A percentile compares a stretch with the other conserved stretches of the same genome.
phyloP scores from a whole-genome alignment of 1,140 invertebrate species.

The Brachionus rotundiformis region DNA sequence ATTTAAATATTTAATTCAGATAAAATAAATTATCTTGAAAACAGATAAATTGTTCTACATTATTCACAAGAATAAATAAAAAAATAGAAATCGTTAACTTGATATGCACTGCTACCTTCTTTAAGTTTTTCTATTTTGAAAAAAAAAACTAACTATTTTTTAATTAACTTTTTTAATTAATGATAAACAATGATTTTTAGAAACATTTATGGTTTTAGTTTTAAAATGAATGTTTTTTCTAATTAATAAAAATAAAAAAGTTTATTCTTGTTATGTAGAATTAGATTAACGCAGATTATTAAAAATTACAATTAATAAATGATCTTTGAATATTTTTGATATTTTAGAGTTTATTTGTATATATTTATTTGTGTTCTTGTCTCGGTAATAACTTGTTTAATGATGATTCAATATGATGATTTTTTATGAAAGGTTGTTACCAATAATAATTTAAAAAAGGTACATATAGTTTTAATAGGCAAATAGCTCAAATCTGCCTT shows the following conservation, averaged over 20 bases:
- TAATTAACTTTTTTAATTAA: neutral
- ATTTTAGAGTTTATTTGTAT: too few relatives aligned
- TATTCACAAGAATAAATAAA: neutral
- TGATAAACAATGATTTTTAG: neutral
- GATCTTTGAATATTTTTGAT: too few relatives aligned
- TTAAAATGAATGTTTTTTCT: too few relatives aligned
- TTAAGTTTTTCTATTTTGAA: neutral
- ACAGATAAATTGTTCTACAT: neutral
- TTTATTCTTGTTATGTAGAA: too few relatives aligned
- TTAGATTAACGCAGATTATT: too few relatives aligned
- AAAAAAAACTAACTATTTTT: too few relatives aligned
- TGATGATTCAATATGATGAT: too few relatives aligned
- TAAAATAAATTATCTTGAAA: neutral
- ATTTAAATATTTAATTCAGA: neutral
- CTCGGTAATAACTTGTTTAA: neutral
- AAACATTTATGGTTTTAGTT: too few relatives aligned
- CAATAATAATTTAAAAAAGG: neutral
- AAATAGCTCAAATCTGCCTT: neutral
- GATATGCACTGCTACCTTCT: neutral
- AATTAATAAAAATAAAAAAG: too few relatives aligned
- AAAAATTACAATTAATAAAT: too few relatives aligned
- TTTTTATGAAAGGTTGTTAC: neutral
- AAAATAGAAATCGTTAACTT: neutral
- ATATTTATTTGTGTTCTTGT: too few relatives aligned
- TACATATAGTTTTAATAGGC: neutral